phyloP scores from a whole-genome alignment of 2,888 invertebrate genomes.

The Pammene aurita region DNA sequence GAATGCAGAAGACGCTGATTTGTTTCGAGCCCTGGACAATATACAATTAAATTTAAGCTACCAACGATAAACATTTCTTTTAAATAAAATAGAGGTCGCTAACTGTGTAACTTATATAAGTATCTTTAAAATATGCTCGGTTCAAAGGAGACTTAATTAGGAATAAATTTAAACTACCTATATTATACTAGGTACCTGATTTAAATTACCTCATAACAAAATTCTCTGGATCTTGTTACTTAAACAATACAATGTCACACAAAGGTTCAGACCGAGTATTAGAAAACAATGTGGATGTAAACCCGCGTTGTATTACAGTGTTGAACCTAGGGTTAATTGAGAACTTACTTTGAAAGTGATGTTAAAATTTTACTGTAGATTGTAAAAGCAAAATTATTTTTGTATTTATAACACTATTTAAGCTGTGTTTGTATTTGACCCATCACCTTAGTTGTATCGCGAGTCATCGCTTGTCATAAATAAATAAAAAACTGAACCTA shows the following conservation, averaged over 20 bases:
- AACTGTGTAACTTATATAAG: too few relatives aligned
- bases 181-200: too few relatives aligned
- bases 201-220: background rate
- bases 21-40: too few relatives aligned
- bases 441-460: background rate
- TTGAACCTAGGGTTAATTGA: slow-evolving; percentile 36
- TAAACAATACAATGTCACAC: slow-evolving; percentile 21
- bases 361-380: slow-evolving; percentile 18
- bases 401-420: too few relatives aligned
- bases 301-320: slow-evolving; percentile 18
- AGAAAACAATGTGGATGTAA: slow-evolving; percentile 38
- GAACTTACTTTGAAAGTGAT: slow-evolving; percentile 26
- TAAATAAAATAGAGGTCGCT: too few relatives aligned
- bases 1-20: too few relatives aligned
- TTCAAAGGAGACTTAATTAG: too few relatives aligned
- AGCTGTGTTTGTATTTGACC: background rate
- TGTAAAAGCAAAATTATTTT: background rate
- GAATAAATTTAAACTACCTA: too few relatives aligned
- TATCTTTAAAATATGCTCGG: too few relatives aligned
- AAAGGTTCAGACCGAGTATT: slow-evolving; percentile 21
- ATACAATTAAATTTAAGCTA: too few relatives aligned
- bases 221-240: slow-evolving; percentile 8
- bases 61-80: too few relatives aligned
- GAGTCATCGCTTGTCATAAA: background rate
- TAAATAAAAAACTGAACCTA: background rate